Conservation (phyloP, 1,140 invertebrate genomes). For the Calephelis nemesis region DNA sequence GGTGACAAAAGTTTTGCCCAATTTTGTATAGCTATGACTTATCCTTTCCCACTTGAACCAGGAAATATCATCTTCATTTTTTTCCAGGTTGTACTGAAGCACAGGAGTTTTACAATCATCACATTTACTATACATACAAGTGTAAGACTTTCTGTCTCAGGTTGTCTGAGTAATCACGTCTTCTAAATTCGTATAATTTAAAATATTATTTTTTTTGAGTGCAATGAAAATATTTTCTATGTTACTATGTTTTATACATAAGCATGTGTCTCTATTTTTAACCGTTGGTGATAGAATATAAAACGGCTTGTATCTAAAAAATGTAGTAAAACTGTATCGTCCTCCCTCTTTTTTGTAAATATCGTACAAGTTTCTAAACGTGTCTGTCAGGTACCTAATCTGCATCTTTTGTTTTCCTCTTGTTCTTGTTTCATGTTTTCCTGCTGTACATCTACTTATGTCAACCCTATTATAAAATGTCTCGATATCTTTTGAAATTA, state of each 20-base stretch:
- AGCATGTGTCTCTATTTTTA: slow-evolving; percentile 20
- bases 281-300: slow-evolving; percentile 26
- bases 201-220: background rate
- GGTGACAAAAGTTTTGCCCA: no score
- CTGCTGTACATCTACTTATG: slow-evolving; percentile 11
- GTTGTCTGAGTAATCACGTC: no score
- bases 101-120: no score
- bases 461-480: slow-evolving; percentile 27
- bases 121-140: no score
- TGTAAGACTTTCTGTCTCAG: no score
- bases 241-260: slow-evolving; percentile 31
- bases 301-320: slow-evolving; percentile 30
- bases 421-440: slow-evolving; percentile 19
- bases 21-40: no score
- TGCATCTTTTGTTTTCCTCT: slow-evolving; percentile 27
- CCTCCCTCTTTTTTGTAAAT: slow-evolving; percentile 32
- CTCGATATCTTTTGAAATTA: slow-evolving; percentile 3
- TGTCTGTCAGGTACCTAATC: slow-evolving; percentile 26
- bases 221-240: slow-evolving; percentile 13
- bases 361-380: slow-evolving; percentile 24
- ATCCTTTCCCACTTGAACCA: no score
- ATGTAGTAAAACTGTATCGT: slow-evolving; percentile 24
- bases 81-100: background rate
- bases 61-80: background rate
- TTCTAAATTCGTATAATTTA: background rate